Base-by-base conservation (phyloP, 1,140 invertebrate genomes). In the Sitodiplosis mosellana region DNA sequence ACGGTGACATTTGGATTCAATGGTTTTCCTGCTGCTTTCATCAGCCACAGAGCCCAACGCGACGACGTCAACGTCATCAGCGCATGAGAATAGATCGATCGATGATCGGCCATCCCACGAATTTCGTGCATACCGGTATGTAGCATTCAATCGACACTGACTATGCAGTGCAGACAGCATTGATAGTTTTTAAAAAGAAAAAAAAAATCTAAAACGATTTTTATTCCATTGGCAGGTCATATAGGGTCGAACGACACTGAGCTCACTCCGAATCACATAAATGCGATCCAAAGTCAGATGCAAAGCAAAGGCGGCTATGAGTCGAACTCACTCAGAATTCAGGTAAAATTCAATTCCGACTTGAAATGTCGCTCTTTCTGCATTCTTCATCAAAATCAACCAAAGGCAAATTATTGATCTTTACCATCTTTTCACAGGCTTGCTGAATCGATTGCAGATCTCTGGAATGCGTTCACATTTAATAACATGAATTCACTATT, bases 91-190 rank as follows among this genome's bases (percentile, higher is more conserved):
- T 93, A 70, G 89, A 93, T 64, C 72, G 87, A 33, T 87, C 85
- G 37, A 91, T 91, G 87, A 93, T 93, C 57, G 83, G 89, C 45
- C 77, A 77, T 47, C 89, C 89, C 6, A 91, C 86, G 49, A 87
- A 93, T 66, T 93, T 93, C 62, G 78, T 84, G 51, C 89, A 93
- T 59, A 90, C 87, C n/a, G 86, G 41, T 43, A 43, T 27, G 27
- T 27, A 27, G n/a, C n/a, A 41, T 34, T 34, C 14, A 78, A 19
- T 12, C 14, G 45, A 34, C 36, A 1, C n/a, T 17, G 19, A 12
- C 17, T 10, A 18, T 27, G 12, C 19, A 4, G 11, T 43, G 11
- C 4, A 20, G 11, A 15, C 7, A 15, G 11, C 15, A 2, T 11
- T 27, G 5, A 47, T 11, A 20, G 5, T 14, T 47, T 47, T 47